These are phyloP conservation scores for Drosophila lutescens DNA, from an alignment of 2,888 invertebrate genomes.

Conservation along the genomic window DNA sequence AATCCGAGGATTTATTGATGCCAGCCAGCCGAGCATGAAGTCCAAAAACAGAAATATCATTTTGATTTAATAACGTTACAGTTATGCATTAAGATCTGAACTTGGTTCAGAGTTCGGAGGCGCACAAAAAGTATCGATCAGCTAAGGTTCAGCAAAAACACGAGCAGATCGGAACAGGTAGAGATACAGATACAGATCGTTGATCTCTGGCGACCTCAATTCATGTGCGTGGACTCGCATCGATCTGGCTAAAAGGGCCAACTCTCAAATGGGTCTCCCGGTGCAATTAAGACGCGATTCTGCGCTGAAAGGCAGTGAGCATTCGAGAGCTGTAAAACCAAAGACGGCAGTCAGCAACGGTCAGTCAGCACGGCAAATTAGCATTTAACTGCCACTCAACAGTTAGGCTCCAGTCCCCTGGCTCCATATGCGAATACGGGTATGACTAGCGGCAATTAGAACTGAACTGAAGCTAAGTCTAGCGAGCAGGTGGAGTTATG, in stretches of 20 bases:
- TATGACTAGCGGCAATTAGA: conserved; percentile 44
- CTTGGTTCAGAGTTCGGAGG: not conserved
- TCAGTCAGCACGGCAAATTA: conserved; percentile 52
- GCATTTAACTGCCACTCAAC: conserved; percentile 68
- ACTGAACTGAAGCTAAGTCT: conserved; percentile 8
- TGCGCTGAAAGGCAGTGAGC: conserved; percentile 27
- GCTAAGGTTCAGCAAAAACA: not conserved
- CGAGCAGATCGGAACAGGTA: conserved; percentile 5
- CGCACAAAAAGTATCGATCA: not conserved
- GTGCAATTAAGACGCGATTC: conserved; percentile 63
- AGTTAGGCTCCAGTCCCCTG: conserved; percentile 41
- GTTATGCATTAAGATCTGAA: not conserved
- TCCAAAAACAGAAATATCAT: not conserved
- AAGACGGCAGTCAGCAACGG: conserved; percentile 59
- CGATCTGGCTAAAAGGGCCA: conserved; percentile 39
- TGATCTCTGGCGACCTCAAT: conserved; percentile 36
- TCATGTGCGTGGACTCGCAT: conserved; percentile 34
- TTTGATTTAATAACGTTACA: conserved; percentile 14
- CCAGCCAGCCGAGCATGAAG: conserved; percentile 19
- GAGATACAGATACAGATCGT: conserved; percentile 35
- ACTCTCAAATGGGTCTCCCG: conserved; percentile 16
- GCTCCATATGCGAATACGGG: conserved; percentile 8
- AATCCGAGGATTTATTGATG: conserved; percentile 18
- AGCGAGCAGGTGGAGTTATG: conserved; percentile 1
- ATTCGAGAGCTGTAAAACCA: conserved; percentile 40